A percentile compares a stretch with the other conserved stretches of the same genome.
Conservation (phyloP, 1,140 invertebrate genomes). For the Plectus sambesii region DNA sequence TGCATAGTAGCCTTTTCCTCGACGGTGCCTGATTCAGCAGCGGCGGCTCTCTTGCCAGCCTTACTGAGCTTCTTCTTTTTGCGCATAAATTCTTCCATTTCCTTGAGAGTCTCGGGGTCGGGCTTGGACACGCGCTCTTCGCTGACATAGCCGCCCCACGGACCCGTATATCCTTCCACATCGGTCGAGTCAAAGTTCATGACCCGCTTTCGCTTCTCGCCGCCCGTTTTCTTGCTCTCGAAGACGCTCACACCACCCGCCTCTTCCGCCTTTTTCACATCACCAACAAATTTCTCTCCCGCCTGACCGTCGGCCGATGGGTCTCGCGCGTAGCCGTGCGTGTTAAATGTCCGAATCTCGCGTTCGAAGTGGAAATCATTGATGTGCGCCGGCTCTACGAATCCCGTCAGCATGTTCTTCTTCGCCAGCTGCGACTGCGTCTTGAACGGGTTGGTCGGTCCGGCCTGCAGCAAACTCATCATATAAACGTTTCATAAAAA, state of each 20-base stretch:
- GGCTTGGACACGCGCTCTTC: conserved; percentile 77
- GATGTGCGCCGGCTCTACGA: conserved; percentile 83
- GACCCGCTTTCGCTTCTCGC: conserved; percentile 71
- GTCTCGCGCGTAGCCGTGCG: conserved; percentile 77
- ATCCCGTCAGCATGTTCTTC: conserved; percentile 85
- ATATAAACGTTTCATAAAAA: conserved; percentile 3
- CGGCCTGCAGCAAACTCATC: conserved; percentile 26
- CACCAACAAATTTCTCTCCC: conserved; percentile 30
- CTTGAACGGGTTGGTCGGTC: conserved; percentile 43
- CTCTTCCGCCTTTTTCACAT: conserved; percentile 31
- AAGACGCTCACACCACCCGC: conserved; percentile 33
- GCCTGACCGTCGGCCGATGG: conserved; percentile 68
- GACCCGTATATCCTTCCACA: conserved; percentile 64
- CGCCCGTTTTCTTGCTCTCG: conserved; percentile 40
- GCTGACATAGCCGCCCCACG: conserved; percentile 87
- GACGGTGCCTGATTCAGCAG: conserved; percentile 29
- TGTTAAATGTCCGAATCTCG: conserved; percentile 76
- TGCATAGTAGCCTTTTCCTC: conserved; percentile 92
- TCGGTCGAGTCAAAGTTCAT: conserved; percentile 81
- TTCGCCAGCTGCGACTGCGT: conserved; percentile 36
- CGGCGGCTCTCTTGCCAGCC: conserved; percentile 28
- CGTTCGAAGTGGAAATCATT: conserved; percentile 97
- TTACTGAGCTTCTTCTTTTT: conserved; percentile 35
- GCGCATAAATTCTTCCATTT: conserved; percentile 75
- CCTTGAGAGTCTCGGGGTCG: conserved; percentile 72